Base-by-base conservation (phyloP, 2,888 invertebrate species). In the Amphipoea lucens region DNA sequence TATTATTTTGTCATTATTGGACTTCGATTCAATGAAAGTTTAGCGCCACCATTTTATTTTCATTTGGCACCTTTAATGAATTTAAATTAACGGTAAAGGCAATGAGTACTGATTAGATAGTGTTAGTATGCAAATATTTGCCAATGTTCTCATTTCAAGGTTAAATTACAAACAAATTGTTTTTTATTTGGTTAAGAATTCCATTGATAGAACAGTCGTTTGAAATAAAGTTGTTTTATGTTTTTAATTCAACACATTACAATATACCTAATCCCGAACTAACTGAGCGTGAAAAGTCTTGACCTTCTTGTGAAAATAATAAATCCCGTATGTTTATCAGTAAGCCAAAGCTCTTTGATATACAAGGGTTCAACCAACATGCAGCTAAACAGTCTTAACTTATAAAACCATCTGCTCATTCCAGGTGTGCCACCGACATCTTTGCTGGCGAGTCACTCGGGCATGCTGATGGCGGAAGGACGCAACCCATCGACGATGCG, bases 401-500 rank as follows among this genome's bases (percentile, higher is more conserved):
- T 63, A 54, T 54, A 51, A 62, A 65, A 20, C 14, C n/a, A n/a
- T 66, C n/a, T 71, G 40, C 36, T 54, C 23, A 70, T 90, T 91
- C 48, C 93, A 97, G 97, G 98, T 84, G 96, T 98, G 90, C 97
- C 97, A 12, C 97, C 97, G 76, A 97, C 93, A 95, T 97, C 95
- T 88, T 97, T 98, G 92, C 94, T 98, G 71, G 97, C 97, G 78
- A 97, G 97, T 91, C 98, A 98, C 95, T 96, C 97, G 51, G 97
- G 97, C 88, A 97, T 98, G 97, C 95, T 98, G 94, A 95, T 96
- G 85, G 96, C 97, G 77, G 97, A 97, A 88, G 97, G 97, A 73
- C 95, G 97, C 89, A 98, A 98, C 94, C 97, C 97, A 83, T 98
- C 98, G 45, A 97, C 97, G 72, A 97, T 98, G 94, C 97, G 98